Evolutionary conservation across 2,888 invertebrate genomes (phyloP), one percentile per base, ranked within the genome.

Genomic region (Phyto melanocephala): DNA sequence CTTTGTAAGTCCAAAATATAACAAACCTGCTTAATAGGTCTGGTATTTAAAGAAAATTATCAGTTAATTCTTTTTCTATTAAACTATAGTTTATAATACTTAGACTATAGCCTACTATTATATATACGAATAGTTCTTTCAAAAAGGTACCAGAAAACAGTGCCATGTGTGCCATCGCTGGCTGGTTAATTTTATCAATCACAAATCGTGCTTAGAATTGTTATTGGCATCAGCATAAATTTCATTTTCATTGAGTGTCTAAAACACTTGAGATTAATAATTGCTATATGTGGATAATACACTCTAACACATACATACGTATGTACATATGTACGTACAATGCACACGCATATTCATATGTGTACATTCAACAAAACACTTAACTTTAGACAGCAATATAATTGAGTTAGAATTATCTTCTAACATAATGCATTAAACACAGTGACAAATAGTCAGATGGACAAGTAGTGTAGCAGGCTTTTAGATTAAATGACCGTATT

Each of bases 171-270:
- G 6, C 28, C 28, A 28, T 28, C 28, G 3, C 28, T 28, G 3
- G 3, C 3, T 6, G 6, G 28, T 28, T 28, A 28, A 28, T 28
- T 28, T 28, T 5, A 28, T 28, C 28, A 47, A 52, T 52, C 20
- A 67, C 24, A 60, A 68, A 52, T 63, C 68, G 35, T 77, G 54
- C 62, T 54, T 70, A 22, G 70, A 63, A 56, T 63, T 70, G 50
- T 70, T 68, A 77, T n/a, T 67, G 58, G 47, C 24, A 58, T 75
- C 74, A 71, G 70, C 78, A 67, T 74, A 74, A 80, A 80, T 74
- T 62, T 11, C 17, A 80, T 54, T 62, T 52, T 80, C 79, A 68
- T 67, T 60, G 35, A 52, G 60, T 45, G 35, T 52, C 72, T 42
- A 60, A 74, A 72, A 68, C 67, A 68, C 72, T 74, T 67, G 72